Evolutionary conservation across 2,797 vertebrate species (phyloP).

Genomic region (Lagothrix lagotricha): DNA sequence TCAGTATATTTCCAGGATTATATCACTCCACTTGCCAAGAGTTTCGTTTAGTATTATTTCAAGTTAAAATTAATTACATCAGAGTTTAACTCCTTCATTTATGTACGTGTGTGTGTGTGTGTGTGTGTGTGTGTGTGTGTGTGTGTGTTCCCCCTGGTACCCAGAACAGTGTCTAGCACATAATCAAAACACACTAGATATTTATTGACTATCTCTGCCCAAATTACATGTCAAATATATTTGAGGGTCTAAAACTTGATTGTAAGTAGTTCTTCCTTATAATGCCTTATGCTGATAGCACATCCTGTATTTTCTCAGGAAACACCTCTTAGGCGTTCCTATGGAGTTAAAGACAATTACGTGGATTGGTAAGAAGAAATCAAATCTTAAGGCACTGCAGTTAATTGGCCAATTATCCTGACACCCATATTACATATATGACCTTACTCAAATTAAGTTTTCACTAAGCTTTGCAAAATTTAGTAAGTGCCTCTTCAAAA

Average conservation of each 20-base stretch:
- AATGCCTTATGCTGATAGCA: background rate
- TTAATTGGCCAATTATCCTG: background rate
- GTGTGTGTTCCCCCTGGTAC: background rate
- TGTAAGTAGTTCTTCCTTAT: background rate
- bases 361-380: background rate
- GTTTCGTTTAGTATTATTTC: background rate
- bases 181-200: background rate
- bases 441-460: background rate
- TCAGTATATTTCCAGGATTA: background rate
- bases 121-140: no score
- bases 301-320: background rate
- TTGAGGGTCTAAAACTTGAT: background rate
- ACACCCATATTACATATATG: background rate
- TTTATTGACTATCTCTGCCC: background rate
- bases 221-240: background rate
- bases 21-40: background rate
- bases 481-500: background rate
- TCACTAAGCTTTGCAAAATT: background rate
- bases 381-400: background rate
- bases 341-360: background rate
- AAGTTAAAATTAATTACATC: slow-evolving; percentile 22
- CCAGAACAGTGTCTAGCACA: background rate
- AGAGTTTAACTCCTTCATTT: background rate
- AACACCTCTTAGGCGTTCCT: background rate
- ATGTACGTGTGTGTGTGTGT: no score